Conservation (phyloP, 2,113 vertebrate species). For the Seriola rivoliana region DNA sequence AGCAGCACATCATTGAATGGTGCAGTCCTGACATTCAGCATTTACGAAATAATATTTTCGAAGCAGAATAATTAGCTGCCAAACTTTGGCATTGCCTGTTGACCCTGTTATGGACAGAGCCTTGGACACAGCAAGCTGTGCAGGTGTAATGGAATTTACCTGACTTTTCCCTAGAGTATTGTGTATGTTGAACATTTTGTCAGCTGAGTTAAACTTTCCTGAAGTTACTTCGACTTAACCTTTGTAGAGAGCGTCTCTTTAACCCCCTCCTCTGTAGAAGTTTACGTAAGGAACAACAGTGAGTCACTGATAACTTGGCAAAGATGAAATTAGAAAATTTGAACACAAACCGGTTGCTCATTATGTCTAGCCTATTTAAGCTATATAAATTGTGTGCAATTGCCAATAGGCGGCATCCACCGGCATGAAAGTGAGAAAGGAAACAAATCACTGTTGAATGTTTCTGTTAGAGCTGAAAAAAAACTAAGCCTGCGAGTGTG, state of each 20-base stretch:
- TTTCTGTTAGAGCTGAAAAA: slow-evolving; percentile 33
- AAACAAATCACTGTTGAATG: slow-evolving; percentile 32
- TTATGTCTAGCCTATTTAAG: slow-evolving; percentile 19
- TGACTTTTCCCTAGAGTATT: slow-evolving; percentile 4
- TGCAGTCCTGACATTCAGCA: slow-evolving; percentile 22
- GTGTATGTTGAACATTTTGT: not conserved
- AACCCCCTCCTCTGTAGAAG: too few species aligned
- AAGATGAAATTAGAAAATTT: not conserved
- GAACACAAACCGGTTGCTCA: slow-evolving; percentile 29
- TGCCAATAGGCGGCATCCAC: slow-evolving; percentile 32
- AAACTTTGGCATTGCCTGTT: slow-evolving; percentile 9
- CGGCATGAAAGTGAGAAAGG: slow-evolving; percentile 41
- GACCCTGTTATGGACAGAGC: slow-evolving; percentile 2
- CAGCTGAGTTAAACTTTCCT: not conserved
- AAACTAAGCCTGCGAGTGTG: slow-evolving; percentile 8
- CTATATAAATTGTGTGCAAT: slow-evolving; percentile 16
- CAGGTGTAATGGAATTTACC: not conserved
- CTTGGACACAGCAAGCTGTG: not conserved
- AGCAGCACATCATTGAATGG: slow-evolving; percentile 23
- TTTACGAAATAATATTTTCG: slow-evolving; percentile 19
- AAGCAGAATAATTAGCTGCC: slow-evolving; percentile 31
- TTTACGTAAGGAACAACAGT: not conserved
- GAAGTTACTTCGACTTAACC: not conserved
- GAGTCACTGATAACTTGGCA: not conserved
- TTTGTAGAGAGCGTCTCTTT: not conserved